A percentile compares a stretch with the other conserved stretches of the same genome.
These are phyloP conservation scores for Phymanthus crucifer DNA, from an alignment of 92 coral and sea anemone species.

Conservation along the genomic window DNA sequence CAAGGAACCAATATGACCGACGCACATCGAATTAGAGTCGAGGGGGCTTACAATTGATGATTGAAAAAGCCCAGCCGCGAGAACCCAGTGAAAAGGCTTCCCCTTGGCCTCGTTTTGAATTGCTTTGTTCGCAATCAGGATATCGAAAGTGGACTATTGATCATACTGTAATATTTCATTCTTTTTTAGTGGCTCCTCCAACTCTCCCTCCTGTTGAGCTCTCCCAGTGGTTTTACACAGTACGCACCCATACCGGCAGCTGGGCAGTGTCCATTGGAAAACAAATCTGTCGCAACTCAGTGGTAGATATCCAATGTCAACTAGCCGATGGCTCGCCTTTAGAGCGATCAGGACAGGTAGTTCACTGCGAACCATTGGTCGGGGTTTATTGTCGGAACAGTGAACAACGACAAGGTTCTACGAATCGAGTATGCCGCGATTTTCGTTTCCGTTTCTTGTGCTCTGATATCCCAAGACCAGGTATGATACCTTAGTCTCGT, in stretches of 20 bases:
- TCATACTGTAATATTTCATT: too few species aligned
- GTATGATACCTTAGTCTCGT: too few species aligned
- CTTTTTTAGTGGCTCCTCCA: conserved; percentile 12
- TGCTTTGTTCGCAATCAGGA: too few species aligned
- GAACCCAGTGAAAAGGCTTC: too few species aligned
- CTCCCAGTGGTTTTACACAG: conserved; percentile 85
- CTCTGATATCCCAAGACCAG: conserved; percentile 58
- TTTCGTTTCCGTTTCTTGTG: conserved; percentile 90
- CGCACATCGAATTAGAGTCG: too few species aligned
- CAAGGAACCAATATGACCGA: too few species aligned
- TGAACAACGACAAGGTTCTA: conserved; percentile 60
- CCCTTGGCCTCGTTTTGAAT: too few species aligned
- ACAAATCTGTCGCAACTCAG: conserved; percentile 62
- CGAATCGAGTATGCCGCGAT: conserved; percentile 58
- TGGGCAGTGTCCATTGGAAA: conserved; percentile 80
- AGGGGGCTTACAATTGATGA: too few species aligned
- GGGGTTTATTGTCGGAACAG: conserved; percentile 90
- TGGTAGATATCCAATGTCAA: conserved; percentile 78
- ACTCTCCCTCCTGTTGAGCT: conserved; percentile 41
- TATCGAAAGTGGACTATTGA: too few species aligned
- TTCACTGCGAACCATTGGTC: conserved; percentile 76
- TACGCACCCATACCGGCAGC: conserved; percentile 77
- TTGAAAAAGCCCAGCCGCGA: too few species aligned
- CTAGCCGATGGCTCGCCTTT: conserved; percentile 66
- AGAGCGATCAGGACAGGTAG: conserved; percentile 58